These are phyloP conservation scores for Neosilurus mollespiculum DNA, from an alignment of 2,797 vertebrate genomes.

Conservation along the genomic window DNA sequence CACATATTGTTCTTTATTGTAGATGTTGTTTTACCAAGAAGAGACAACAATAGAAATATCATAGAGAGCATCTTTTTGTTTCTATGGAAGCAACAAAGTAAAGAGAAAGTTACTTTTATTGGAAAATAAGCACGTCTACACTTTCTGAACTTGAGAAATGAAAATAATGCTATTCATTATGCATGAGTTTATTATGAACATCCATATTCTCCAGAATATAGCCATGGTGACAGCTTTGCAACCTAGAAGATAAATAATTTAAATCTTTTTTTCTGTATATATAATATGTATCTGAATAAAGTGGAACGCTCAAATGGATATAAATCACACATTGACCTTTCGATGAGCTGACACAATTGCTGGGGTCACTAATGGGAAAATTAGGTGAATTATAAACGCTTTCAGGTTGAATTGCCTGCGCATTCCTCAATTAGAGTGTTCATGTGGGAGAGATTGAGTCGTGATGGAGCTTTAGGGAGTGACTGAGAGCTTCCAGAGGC, in stretches of 20 bases:
- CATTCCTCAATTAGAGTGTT: conserved; percentile 19
- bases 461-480: conserved; percentile 31
- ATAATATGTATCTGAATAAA: background rate
- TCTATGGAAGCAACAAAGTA: background rate
- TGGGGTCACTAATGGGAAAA: conserved; percentile 42
- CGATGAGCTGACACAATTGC: conserved; percentile 7
- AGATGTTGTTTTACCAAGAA: background rate
- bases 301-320: conserved; percentile 15
- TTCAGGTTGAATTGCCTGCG: conserved; percentile 32
- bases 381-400: conserved; percentile 35
- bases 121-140: background rate
- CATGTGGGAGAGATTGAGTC: conserved; percentile 36
- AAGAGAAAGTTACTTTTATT: background rate
- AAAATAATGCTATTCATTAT: background rate
- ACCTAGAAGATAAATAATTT: background rate
- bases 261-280: background rate
- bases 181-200: background rate
- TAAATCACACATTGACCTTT: conserved; percentile 16
- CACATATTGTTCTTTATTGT: background rate
- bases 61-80: background rate
- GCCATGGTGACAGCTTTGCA: background rate
- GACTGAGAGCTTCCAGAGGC: conserved; percentile 37
- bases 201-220: background rate
- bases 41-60: too few relatives aligned
- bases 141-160: background rate